Evolutionary conservation across 2,888 invertebrate genomes (phyloP).

Genomic region (Cantharis nigra): DNA sequence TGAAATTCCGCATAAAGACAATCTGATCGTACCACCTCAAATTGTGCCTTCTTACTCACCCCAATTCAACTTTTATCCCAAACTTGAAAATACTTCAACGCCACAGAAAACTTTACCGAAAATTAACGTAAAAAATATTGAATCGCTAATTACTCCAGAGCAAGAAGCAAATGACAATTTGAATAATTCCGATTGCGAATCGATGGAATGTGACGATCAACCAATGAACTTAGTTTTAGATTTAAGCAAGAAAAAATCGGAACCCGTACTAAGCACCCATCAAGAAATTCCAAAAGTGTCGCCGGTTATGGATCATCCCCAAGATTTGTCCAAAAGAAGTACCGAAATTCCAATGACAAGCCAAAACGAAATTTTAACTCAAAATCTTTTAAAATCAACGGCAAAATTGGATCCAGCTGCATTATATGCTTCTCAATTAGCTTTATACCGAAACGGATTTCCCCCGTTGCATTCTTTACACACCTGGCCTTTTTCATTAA

Average conservation of each 20-base stretch:
- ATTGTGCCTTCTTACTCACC: constrained; percentile 36
- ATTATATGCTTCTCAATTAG: constrained; percentile 65
- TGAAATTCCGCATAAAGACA: constrained; percentile 43
- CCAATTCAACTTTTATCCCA: constrained; percentile 40
- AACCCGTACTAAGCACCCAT: constrained; percentile 38
- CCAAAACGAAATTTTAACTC: constrained; percentile 61
- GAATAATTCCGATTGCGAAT: constrained; percentile 46
- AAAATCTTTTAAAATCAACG: constrained; percentile 68
- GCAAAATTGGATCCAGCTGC: constrained; percentile 66
- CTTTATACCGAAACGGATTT: constrained; percentile 62
- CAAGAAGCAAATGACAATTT: constrained; percentile 57
- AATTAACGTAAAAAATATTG: constrained; percentile 63
- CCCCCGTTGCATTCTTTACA: constrained; percentile 44
- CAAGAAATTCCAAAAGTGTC: constrained; percentile 37
- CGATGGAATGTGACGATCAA: constrained; percentile 43
- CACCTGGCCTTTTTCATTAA: constrained; percentile 61
- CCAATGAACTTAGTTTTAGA: constrained; percentile 67
- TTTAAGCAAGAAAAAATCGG: constrained; percentile 73
- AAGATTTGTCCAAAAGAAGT: constrained; percentile 56
- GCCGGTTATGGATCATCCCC: constrained; percentile 44
- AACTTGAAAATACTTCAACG: constrained; percentile 40
- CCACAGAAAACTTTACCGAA: constrained; percentile 42
- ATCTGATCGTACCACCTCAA: constrained; percentile 36
- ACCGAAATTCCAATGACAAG: constrained; percentile 46
- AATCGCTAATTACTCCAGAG: constrained; percentile 63